Conservation (phyloP, 2,888 invertebrate genomes). For the Orthosia incerta region DNA sequence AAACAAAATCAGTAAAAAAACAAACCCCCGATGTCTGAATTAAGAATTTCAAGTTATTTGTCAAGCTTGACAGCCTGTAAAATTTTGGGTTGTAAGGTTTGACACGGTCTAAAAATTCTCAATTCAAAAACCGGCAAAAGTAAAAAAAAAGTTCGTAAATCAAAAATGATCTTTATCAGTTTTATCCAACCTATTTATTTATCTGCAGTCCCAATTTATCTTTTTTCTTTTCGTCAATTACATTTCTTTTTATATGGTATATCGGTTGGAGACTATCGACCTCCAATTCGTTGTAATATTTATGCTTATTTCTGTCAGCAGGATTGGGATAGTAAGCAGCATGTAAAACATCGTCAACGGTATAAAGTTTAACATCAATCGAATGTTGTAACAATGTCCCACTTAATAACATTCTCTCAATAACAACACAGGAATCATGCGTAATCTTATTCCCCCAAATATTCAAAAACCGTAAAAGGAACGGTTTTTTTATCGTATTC, state of each 20-base stretch:
- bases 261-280: constrained; percentile 84
- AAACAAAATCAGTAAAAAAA: not conserved
- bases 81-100: too few species aligned
- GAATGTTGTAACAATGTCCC: constrained; percentile 82
- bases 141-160: constrained; percentile 22
- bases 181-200: constrained; percentile 80
- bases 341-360: constrained; percentile 78
- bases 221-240: constrained; percentile 69
- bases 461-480: constrained; percentile 81
- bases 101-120: not conserved
- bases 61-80: not conserved
- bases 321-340: constrained; percentile 86
- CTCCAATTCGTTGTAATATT: constrained; percentile 90
- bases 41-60: not conserved
- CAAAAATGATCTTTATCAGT: constrained; percentile 75
- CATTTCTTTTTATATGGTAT: constrained; percentile 82
- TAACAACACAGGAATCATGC: constrained; percentile 82
- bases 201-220: constrained; percentile 83
- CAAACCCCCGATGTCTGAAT: not conserved
- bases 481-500: constrained; percentile 90
- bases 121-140: not conserved
- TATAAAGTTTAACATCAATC: constrained; percentile 82
- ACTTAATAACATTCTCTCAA: constrained; percentile 82
- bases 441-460: constrained; percentile 85
- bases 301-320: constrained; percentile 87